Percentiles rank a stretch among this genome's conserved stretches.
These are phyloP conservation scores for Polyommatus icarus DNA, from an alignment of 2,888 invertebrate species.

Conservation along the genomic window DNA sequence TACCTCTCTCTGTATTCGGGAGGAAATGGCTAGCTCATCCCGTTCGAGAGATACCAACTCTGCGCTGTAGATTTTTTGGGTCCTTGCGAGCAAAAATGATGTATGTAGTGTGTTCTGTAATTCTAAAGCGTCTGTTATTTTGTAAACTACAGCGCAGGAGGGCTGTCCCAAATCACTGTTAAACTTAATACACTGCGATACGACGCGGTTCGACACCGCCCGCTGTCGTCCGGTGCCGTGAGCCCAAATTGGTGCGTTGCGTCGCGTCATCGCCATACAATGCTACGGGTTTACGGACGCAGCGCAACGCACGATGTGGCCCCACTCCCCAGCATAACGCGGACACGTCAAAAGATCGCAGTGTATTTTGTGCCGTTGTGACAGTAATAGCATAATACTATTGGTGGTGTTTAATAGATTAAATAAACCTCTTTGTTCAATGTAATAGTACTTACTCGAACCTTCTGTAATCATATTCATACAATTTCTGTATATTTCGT, in stretches of 20 bases:
- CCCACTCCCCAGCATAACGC: background rate
- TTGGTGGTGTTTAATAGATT: constrained; percentile 61
- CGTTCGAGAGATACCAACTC: constrained; percentile 25
- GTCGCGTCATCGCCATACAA: background rate
- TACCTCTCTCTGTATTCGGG: background rate
- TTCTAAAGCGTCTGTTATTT: constrained; percentile 27
- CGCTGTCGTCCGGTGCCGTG: background rate
- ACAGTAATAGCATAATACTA: constrained; percentile 62
- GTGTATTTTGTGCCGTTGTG: constrained; percentile 47
- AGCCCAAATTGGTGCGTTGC: background rate
- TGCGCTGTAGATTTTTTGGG: constrained; percentile 30
- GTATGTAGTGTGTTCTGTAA: constrained; percentile 32
- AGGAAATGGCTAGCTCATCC: background rate
- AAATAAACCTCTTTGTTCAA: constrained; percentile 67
- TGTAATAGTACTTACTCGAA: constrained; percentile 75
- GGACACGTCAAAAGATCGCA: constrained; percentile 36
- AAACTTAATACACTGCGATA: constrained; percentile 45
- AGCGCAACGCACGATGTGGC: background rate
- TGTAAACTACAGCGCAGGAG: constrained; percentile 43
- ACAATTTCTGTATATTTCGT: constrained; percentile 72
- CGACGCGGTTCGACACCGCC: constrained; percentile 28
- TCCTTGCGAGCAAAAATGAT: constrained; percentile 20
- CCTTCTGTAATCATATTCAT: constrained; percentile 72
- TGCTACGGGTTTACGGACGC: background rate
- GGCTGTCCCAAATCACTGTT: constrained; percentile 42